Evolutionary conservation across 2,888 invertebrate species (phyloP).

Genomic region (Cryptocephalus primarius): DNA sequence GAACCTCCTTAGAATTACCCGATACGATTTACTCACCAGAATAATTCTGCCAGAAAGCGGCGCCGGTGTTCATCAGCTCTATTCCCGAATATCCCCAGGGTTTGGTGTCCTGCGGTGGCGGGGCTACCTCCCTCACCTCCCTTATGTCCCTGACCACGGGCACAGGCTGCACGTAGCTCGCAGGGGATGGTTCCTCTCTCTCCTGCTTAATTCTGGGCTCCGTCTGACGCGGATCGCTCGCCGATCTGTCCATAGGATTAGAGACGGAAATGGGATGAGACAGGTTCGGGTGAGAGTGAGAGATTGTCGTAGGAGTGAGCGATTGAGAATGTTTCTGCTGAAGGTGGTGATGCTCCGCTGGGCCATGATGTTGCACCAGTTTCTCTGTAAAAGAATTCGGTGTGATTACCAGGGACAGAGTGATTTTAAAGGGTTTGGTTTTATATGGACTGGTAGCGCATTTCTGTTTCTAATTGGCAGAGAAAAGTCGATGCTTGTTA

Average conservation of each 20-base stretch:
- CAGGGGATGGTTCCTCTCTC: conserved; percentile 21
- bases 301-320: conserved; percentile 7
- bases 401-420: no score
- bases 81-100: conserved; percentile 60
- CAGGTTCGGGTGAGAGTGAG: conserved; percentile 13
- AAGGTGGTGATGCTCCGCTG: conserved; percentile 10
- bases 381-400: conserved; percentile 22
- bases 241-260: background rate
- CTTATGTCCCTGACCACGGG: conserved; percentile 1
- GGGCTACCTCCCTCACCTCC: conserved; percentile 20
- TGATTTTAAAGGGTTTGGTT: no score
- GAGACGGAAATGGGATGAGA: conserved; percentile 3
- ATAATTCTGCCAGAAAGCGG: conserved; percentile 86
- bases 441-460: no score
- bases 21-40: conserved; percentile 52
- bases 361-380: conserved; percentile 22
- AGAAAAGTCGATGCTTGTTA: no score
- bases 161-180: conserved; percentile 17
- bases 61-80: conserved; percentile 76
- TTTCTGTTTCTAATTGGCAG: no score
- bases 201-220: conserved; percentile 25
- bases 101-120: conserved; percentile 42
- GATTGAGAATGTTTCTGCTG: conserved; percentile 10
- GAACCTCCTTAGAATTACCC: no score
- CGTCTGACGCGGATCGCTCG: conserved; percentile 12